phyloP scores from a whole-genome alignment of 2,797 vertebrate species.

The Cyprinella venusta region DNA sequence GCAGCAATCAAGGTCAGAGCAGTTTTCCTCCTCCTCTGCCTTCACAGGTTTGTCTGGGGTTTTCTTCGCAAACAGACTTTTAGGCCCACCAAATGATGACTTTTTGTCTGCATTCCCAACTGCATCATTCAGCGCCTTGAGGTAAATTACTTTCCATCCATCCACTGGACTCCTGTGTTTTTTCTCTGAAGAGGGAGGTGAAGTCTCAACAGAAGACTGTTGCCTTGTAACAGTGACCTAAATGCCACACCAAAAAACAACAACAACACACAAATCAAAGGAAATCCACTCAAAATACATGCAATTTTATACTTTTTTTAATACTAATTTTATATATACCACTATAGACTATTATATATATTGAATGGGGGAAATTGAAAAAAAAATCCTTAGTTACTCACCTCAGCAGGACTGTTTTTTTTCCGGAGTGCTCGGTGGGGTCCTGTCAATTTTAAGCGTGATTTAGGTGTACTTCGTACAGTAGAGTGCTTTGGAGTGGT shows the following conservation, averaged over 20 bases:
- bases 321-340: too few species aligned
- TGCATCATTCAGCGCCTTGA: constrained; percentile 69
- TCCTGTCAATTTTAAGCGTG: not conserved
- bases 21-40: not conserved
- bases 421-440: constrained; percentile 22
- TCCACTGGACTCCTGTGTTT: constrained; percentile 71
- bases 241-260: not conserved
- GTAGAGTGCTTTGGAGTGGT: constrained; percentile 68
- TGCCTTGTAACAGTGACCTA: constrained; percentile 6
- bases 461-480: constrained; percentile 19
- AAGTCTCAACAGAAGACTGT: not conserved
- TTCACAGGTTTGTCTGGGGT: not conserved
- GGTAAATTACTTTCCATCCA: constrained; percentile 71
- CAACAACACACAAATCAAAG: not conserved
- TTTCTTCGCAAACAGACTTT: not conserved
- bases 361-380: too few species aligned
- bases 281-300: not conserved
- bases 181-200: constrained; percentile 49
- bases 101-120: constrained; percentile 52
- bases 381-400: constrained; percentile 4
- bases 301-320: too few species aligned
- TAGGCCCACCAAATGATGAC: not conserved
- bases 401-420: not conserved
- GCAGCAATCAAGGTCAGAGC: constrained; percentile 32
- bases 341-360: too few species aligned